These are phyloP conservation scores for Mythimna pallens DNA, from an alignment of 2,888 invertebrate species.

Conservation along the genomic window DNA sequence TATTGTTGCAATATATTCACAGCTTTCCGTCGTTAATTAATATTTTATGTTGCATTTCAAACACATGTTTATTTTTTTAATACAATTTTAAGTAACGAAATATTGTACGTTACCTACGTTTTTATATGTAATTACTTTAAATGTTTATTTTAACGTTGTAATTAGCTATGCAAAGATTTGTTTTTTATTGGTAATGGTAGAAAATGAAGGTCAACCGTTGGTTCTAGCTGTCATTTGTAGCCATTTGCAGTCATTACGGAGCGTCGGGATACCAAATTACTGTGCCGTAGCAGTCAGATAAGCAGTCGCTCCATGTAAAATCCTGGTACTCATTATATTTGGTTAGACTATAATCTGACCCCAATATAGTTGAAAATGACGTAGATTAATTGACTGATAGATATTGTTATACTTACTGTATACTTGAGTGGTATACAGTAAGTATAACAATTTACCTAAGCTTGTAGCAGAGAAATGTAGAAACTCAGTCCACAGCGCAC, in stretches of 20 bases:
- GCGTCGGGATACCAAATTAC: no score
- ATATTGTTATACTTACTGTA: no score
- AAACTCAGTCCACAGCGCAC: background rate
- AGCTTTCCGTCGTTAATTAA: constrained; percentile 40
- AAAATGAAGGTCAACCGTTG: background rate
- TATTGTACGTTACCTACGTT: background rate
- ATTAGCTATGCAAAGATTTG: background rate
- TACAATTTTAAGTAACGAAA: constrained; percentile 33
- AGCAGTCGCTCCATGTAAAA: no score
- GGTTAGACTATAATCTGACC: no score
- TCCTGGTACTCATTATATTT: no score
- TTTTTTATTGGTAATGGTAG: background rate
- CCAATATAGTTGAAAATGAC: no score
- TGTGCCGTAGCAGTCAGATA: no score
- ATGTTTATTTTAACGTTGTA: background rate
- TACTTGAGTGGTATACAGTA: no score
- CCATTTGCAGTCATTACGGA: no score
- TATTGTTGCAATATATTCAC: constrained; percentile 20
- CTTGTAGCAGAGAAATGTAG: background rate
- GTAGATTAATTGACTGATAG: no score
- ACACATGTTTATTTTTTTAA: constrained; percentile 16
- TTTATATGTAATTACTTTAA: no score
- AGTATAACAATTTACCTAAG: background rate
- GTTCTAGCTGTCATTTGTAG: no score
- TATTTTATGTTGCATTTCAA: constrained; percentile 37